Evolutionary conservation across 2,888 invertebrate species (phyloP).

Genomic region (Blera fallax): DNA sequence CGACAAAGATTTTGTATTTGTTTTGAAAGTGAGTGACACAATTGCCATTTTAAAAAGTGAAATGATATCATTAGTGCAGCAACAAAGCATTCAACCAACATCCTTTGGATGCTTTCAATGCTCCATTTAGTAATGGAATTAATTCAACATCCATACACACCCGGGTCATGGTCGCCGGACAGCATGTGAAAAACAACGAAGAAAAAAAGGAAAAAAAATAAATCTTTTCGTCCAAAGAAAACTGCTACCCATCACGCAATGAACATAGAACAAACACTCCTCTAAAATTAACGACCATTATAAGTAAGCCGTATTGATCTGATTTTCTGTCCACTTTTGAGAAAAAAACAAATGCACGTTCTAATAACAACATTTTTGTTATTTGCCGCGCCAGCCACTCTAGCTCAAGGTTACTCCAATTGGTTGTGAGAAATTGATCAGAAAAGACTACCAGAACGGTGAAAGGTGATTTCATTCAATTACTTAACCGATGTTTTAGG

Average conservation of each 20-base stretch:
- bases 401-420: conserved; percentile 27
- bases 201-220: conserved; percentile 23
- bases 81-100: background rate
- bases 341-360: conserved; percentile 8
- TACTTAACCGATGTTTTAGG: background rate
- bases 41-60: conserved; percentile 36
- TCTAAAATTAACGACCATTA: conserved; percentile 37
- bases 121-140: conserved; percentile 59
- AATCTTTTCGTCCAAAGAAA: conserved; percentile 25
- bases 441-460: background rate
- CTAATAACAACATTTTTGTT: conserved; percentile 9
- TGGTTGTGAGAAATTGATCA: conserved; percentile 19
- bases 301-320: conserved; percentile 52
- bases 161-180: conserved; percentile 54
- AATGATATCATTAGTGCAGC: conserved; percentile 1
- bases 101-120: conserved; percentile 30
- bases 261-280: conserved; percentile 23
- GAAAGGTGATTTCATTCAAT: conserved; percentile 7
- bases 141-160: conserved; percentile 40
- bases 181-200: conserved; percentile 15
- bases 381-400: background rate
- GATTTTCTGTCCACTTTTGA: conserved; percentile 29
- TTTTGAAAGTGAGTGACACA: conserved; percentile 20
- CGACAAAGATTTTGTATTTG: background rate
- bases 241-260: conserved; percentile 47